Evolutionary conservation across 2,113 vertebrate genomes (phyloP).

Genomic region (Indicator indicator): DNA sequence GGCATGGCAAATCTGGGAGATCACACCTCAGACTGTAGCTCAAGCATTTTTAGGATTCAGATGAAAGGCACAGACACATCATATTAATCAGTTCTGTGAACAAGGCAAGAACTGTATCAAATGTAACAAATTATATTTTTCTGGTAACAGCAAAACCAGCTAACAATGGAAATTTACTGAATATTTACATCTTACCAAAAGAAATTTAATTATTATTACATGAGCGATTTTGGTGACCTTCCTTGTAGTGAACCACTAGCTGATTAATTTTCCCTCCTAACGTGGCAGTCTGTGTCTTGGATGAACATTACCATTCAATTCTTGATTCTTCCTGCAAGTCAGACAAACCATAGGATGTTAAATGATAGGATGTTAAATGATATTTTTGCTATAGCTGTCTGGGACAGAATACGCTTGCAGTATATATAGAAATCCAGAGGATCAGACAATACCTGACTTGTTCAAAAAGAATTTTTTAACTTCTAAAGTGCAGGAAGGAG

Average conservation of each 20-base stretch:
- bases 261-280: not conserved
- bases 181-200: not conserved
- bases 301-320: not conserved
- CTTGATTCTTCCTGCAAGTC: not conserved
- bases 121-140: not conserved
- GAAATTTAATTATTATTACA: not conserved
- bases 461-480: not conserved
- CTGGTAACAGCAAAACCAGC: not conserved
- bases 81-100: not conserved
- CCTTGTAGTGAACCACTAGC: not conserved
- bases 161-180: not conserved
- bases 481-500: not conserved
- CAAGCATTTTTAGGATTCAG: not conserved
- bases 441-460: not conserved
- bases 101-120: not conserved
- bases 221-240: not conserved
- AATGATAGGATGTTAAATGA: not conserved
- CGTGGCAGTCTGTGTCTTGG: not conserved
- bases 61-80: not conserved
- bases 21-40: not conserved
- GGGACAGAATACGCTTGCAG: not conserved
- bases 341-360: not conserved
- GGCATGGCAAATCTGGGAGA: not conserved
- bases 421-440: not conserved
- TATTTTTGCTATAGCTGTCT: not conserved